phyloP scores from a whole-genome alignment of 1,140 invertebrate genomes.

The Dysdera silvatica region DNA sequence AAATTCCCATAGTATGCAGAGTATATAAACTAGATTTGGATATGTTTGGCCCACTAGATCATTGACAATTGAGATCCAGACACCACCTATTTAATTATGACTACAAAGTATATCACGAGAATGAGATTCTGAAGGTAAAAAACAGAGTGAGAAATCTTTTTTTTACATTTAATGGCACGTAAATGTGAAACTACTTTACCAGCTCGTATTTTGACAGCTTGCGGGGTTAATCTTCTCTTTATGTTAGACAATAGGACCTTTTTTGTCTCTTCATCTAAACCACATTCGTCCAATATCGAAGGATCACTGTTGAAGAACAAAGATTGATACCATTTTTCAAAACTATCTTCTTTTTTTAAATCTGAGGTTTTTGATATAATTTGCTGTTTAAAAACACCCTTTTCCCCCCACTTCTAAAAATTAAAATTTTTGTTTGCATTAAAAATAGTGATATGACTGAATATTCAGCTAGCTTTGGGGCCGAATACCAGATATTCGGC shows the following conservation, averaged over 20 bases:
- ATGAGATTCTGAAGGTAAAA: neutral
- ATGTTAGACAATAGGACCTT: slow-evolving; percentile 90
- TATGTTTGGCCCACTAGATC: neutral
- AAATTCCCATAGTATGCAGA: neutral
- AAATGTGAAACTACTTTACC: slow-evolving; percentile 43
- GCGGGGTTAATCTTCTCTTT: slow-evolving; percentile 89
- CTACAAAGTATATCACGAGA: neutral
- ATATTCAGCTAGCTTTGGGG: too few relatives aligned
- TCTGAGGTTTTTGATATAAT: too few relatives aligned
- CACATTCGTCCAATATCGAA: slow-evolving; percentile 90
- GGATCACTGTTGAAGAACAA: slow-evolving; percentile 61
- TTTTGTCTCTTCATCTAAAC: slow-evolving; percentile 85
- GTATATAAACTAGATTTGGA: neutral
- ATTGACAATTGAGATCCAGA: neutral
- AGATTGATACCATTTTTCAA: too few relatives aligned
- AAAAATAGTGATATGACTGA: too few relatives aligned
- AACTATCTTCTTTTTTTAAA: too few relatives aligned
- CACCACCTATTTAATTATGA: neutral
- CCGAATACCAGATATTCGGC: too few relatives aligned
- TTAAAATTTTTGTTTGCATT: slow-evolving; percentile 1
- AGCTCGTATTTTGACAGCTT: slow-evolving; percentile 94
- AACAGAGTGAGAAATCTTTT: neutral
- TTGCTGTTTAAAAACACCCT: too few relatives aligned
- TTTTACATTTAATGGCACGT: neutral
- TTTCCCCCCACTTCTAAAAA: neutral